Conservation (phyloP, 1,140 invertebrate species). For the Contarinia nasturtii region DNA sequence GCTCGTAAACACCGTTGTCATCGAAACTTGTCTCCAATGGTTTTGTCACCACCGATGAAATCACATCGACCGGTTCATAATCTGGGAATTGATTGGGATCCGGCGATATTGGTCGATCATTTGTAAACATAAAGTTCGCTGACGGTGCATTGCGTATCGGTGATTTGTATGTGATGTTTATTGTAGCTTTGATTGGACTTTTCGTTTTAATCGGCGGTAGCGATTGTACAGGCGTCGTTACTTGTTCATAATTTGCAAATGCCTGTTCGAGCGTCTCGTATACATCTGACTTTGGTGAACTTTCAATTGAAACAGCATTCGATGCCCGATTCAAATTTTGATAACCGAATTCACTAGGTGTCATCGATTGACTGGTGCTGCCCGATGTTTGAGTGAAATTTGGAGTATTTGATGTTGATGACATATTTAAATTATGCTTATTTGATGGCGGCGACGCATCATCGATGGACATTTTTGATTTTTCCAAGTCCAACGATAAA, state of each 20-base stretch:
- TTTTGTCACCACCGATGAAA: neutral
- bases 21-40: conserved; percentile 20
- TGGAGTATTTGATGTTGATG: conserved; percentile 21
- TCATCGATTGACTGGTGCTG: conserved; percentile 24
- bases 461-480: conserved; percentile 6
- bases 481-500: conserved; percentile 17
- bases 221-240: neutral
- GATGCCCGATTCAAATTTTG: conserved; percentile 20
- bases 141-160: conserved; percentile 11
- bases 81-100: neutral
- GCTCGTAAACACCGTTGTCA: conserved; percentile 41
- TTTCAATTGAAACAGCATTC: conserved; percentile 15
- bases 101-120: neutral
- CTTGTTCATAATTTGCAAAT: neutral
- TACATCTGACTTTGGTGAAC: conserved; percentile 2
- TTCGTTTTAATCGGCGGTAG: neutral
- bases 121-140: neutral
- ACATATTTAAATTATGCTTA: conserved; percentile 2
- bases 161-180: conserved; percentile 41
- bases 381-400: conserved; percentile 15
- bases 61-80: conserved; percentile 1
- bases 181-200: conserved; percentile 39
- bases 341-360: conserved; percentile 23
- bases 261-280: conserved; percentile 1
- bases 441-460: conserved; percentile 2